Base-by-base conservation (phyloP, 2,888 invertebrate genomes). In the Smittia sp. region DNA sequence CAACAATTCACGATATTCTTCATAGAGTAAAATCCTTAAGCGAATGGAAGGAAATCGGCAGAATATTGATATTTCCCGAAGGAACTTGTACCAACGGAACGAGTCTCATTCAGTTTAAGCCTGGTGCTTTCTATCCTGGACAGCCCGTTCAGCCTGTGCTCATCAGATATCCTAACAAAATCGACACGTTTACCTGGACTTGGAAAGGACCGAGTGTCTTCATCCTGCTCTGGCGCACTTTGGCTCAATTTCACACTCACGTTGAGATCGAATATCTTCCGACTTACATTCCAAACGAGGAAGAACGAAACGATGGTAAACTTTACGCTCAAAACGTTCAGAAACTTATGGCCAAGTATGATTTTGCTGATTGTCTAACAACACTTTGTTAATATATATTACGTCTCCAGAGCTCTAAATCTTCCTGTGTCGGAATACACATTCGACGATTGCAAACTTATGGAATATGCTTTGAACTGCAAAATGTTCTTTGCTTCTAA, bases 131-230 rank as follows among this genome's bases (percentile, higher is more conserved):
- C 83, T 93, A 93, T 83, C 96, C 96, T 0, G 96, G 96, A 0
- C 94, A 96, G 13, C 96, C 98, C 0, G 92, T 98, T 1, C 98
- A 98, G 80, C 97, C 97, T 0, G 95, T 98, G 13, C 89, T 94
- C 79, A 89, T 98, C 75, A 86, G 92, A 74, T 98, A 96, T 81
- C 94, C 93, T 0, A 96, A 96, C 79, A 90, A 91, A 77, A 85
- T 90, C 78, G 94, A 95, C 79, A 92, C 93, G 0, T 92, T 93
- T 76, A 94, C 94, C 0, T 95, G 94, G 94, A 94, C 94, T 0
- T 96, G 94, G 96, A 94, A 93, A 80, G 96, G 96, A 38, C 95
- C 96, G 67, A 92, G 93, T 81, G 92, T 93, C 94, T 95, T 85
- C 90, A 93, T 90, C 76, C 84, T 94, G 63, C 82, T 96, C 20